These are phyloP conservation scores for Sebastes minor DNA, from an alignment of 2,797 vertebrate genomes.

Conservation along the genomic window DNA sequence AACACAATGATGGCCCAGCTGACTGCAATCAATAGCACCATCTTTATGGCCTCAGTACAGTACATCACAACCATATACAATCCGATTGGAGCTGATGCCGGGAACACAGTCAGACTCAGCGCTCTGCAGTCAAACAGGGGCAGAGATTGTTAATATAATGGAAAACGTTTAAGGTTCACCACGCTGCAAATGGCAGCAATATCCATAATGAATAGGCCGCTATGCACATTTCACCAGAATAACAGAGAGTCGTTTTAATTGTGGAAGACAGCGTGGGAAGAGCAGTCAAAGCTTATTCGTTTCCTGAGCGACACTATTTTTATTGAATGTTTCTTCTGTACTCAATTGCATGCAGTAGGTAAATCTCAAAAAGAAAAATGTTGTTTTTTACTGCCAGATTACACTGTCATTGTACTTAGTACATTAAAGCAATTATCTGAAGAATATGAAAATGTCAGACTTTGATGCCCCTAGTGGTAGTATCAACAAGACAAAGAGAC, in stretches of 20 bases:
- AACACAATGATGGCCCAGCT: not conserved
- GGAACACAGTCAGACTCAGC: not conserved
- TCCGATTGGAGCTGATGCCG: not conserved
- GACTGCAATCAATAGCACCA: not conserved
- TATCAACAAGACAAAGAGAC: not conserved
- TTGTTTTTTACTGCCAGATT: not conserved
- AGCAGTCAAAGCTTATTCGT: not conserved
- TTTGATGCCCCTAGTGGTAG: not conserved
- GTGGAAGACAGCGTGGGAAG: not conserved
- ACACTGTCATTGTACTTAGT: not conserved
- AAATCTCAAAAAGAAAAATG: not conserved
- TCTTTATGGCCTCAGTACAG: not conserved
- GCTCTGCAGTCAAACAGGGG: not conserved
- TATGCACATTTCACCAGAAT: not conserved
- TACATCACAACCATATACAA: slow-evolving; percentile 5
- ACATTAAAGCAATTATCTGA: not conserved
- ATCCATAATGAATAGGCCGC: not conserved
- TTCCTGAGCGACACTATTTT: not conserved
- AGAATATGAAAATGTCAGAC: not conserved
- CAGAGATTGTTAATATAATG: not conserved
- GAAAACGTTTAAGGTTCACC: not conserved
- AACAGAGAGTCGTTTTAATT: not conserved
- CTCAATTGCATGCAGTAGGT: not conserved
- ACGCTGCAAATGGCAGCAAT: not conserved
- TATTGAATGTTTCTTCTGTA: too few relatives aligned